These are phyloP conservation scores for Hypothenemus hampei DNA, from an alignment of 1,140 invertebrate species.

Conservation along the genomic window DNA sequence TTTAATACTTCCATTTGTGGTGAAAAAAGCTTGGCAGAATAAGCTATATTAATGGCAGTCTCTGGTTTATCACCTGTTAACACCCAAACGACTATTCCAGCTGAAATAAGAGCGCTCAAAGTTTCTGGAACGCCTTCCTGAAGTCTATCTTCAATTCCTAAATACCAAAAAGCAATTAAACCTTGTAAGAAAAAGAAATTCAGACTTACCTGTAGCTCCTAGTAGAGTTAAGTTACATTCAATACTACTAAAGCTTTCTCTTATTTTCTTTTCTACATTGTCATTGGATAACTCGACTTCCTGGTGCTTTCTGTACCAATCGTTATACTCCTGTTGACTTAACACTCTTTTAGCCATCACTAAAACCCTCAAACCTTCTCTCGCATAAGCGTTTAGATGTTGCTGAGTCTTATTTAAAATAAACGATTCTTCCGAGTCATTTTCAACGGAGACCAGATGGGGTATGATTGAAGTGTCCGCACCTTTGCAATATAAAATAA, in stretches of 20 bases:
- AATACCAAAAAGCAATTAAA: too few species aligned
- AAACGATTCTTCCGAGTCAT: conserved; percentile 56
- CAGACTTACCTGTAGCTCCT: conserved; percentile 73
- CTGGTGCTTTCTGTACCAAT: conserved; percentile 70
- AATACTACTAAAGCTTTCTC: conserved; percentile 71
- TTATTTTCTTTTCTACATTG: conserved; percentile 69
- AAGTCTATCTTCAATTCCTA: conserved; percentile 73
- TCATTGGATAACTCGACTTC: conserved; percentile 65
- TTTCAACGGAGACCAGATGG: conserved; percentile 57
- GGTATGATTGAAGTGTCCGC: conserved; percentile 81
- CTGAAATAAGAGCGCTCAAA: conserved; percentile 73
- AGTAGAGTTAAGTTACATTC: conserved; percentile 77
- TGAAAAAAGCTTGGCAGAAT: conserved; percentile 88
- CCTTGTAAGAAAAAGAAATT: not conserved
- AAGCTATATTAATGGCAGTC: conserved; percentile 95
- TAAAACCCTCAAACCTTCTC: conserved; percentile 82
- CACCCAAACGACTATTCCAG: conserved; percentile 94
- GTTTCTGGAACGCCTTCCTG: conserved; percentile 89
- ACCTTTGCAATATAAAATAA: conserved; percentile 87
- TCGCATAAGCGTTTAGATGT: conserved; percentile 75
- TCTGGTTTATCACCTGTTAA: conserved; percentile 97
- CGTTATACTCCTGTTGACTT: conserved; percentile 67
- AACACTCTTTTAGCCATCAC: conserved; percentile 82
- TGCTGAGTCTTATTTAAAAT: conserved; percentile 66
- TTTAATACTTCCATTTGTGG: conserved; percentile 75